Conservation (phyloP, 2,888 invertebrate species). For the Drosophila tanythrix region DNA sequence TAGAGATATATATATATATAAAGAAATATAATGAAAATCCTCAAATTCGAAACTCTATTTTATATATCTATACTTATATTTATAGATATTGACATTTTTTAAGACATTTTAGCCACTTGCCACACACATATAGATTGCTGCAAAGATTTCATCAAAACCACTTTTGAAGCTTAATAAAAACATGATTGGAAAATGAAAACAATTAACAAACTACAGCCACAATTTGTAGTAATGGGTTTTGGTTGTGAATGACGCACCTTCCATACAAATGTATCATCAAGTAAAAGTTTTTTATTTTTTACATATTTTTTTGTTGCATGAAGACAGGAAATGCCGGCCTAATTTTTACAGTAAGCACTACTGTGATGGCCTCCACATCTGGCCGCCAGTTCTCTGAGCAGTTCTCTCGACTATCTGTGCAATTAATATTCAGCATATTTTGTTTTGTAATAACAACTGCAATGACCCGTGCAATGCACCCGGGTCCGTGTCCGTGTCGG, state of each 20-base stretch:
- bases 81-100: not conserved
- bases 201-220: not conserved
- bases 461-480: conserved; percentile 57
- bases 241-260: conserved; percentile 49
- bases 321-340: conserved; percentile 65
- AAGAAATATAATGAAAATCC: too few relatives aligned
- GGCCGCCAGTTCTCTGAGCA: conserved; percentile 10
- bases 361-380: conserved; percentile 21
- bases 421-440: conserved; percentile 62
- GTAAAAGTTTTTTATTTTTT: conserved; percentile 27
- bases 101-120: not conserved
- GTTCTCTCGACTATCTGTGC: conserved; percentile 24
- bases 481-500: conserved; percentile 29
- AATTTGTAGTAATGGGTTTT: conserved; percentile 22
- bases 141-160: not conserved
- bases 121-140: not conserved
- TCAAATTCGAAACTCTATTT: not conserved
- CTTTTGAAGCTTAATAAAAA: not conserved
- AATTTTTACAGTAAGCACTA: conserved; percentile 45
- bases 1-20: too few relatives aligned
- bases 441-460: conserved; percentile 50
- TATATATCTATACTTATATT: not conserved
- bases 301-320: not conserved
- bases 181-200: not conserved
- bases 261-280: conserved; percentile 21